Conservation (phyloP, 2,113 vertebrate species). For the Piaya cayana region DNA sequence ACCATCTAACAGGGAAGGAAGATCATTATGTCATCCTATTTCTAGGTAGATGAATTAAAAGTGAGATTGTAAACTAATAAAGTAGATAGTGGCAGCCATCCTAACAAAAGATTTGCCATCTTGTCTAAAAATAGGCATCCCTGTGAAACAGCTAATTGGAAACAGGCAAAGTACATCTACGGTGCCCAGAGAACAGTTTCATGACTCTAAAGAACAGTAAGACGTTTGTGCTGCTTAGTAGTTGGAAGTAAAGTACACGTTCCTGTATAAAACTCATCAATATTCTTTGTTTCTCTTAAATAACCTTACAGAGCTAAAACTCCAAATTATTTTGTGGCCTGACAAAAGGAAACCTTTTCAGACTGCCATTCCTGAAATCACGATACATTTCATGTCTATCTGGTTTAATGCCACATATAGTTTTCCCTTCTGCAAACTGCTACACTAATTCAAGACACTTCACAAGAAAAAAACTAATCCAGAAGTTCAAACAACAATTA, state of each 20-base stretch:
- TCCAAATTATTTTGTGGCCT: not conserved
- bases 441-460: not conserved
- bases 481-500: not conserved
- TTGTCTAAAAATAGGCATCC: constrained; percentile 5
- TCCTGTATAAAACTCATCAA: not conserved
- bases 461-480: not conserved
- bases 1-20: constrained; percentile 20
- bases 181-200: not conserved
- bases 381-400: not conserved
- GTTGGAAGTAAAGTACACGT: not conserved
- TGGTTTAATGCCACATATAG: not conserved
- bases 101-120: not conserved
- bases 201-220: not conserved
- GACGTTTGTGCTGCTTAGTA: not conserved
- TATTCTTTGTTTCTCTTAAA: not conserved
- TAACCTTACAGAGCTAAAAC: not conserved
- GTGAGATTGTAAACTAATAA: constrained; percentile 41
- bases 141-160: not conserved
- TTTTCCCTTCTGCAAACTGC: not conserved
- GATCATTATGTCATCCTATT: constrained; percentile 54
- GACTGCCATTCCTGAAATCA: not conserved
- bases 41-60: constrained; percentile 43
- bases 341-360: not conserved
- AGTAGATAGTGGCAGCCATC: not conserved
- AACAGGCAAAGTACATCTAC: not conserved